Evolutionary conservation across 64 coral and sea anemone genomes (phyloP), one percentile per base, ranked within the genome.

Genomic region (Catalaphyllia jardinei): DNA sequence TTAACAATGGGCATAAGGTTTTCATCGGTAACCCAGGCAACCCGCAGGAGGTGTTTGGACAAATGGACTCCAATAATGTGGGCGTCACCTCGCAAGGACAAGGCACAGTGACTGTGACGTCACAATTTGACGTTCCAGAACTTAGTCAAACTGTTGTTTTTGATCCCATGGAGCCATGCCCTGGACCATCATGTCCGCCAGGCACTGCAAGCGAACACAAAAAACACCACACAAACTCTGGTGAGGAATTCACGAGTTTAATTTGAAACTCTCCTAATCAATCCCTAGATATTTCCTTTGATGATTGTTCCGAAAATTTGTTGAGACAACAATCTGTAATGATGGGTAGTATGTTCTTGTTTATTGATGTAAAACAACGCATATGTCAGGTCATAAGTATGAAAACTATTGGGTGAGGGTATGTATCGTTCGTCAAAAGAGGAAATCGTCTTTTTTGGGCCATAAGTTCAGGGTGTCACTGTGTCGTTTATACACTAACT

Each of bases 41-140:
- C 1, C 22, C 31, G 17, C 81, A 85, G 24, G 42, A 64, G 31
- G 33, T 85, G 18, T 42, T 85, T 25, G 63, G 81, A 10, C 42
- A 85, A 35, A 64, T 71, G 30, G 81, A 85, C n/a, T 38, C 81
- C 63, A 85, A 85, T 24, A 85, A 85, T 71, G 81, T 71, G 4
- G 63, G 38, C 15, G 19, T 85, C 10, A 71, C 63, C 4, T n/a
- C 51, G 24, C 81, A 72, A 12, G 81, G 81, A 22, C 39, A 62
- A 67, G 38, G 63, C 22, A 67, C 81, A 38, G 38, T 42, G 22
- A 71, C 81, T 16, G 81, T 85, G 63, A 50, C 81, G 63, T 85
- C 81, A 57, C 54, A 57, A 16, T 57, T 57, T 50, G 14, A 50
- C 10, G 0, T 67, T 13, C 20, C 33, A 14, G 10, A 50, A 2